phyloP scores from a whole-genome alignment of 1,140 invertebrate genomes.

The Zaprionus lachaisei region DNA sequence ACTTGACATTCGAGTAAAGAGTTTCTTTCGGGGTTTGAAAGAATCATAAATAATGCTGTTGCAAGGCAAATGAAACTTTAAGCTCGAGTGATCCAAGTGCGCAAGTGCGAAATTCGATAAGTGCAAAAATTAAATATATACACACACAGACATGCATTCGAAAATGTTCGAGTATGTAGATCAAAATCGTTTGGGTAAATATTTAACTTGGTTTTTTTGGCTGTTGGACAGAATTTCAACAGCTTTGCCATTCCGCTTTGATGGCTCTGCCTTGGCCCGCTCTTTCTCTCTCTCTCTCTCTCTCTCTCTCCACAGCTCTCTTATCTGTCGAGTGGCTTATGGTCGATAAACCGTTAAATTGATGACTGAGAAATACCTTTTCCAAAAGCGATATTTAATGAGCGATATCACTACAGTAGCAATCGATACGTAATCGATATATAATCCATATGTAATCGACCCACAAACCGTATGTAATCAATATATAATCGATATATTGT shows the following conservation, averaged over 20 bases:
- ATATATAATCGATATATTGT: neutral
- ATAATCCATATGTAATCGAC: neutral
- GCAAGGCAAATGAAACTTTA: constrained; percentile 50
- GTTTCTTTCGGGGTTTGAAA: constrained; percentile 30
- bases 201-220: constrained; percentile 40
- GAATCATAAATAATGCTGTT: constrained; percentile 51
- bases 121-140: constrained; percentile 44
- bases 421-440: neutral
- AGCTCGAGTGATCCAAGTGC: constrained; percentile 40
- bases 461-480: neutral
- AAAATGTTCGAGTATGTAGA: constrained; percentile 30
- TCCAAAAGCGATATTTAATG: neutral
- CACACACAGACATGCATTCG: neutral
- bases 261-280: neutral
- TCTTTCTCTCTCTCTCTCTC: neutral
- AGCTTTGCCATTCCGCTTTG: constrained; percentile 33
- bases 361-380: neutral
- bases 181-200: constrained; percentile 44
- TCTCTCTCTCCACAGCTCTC: neutral
- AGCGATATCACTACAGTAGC: neutral
- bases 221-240: constrained; percentile 32
- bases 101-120: constrained; percentile 56
- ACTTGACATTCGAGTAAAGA: constrained; percentile 35
- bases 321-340: neutral
- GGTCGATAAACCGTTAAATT: constrained; percentile 1